Evolutionary conservation across 2,888 invertebrate genomes (phyloP), one percentile per base, ranked within the genome.

Genomic region (Antitype chi): DNA sequence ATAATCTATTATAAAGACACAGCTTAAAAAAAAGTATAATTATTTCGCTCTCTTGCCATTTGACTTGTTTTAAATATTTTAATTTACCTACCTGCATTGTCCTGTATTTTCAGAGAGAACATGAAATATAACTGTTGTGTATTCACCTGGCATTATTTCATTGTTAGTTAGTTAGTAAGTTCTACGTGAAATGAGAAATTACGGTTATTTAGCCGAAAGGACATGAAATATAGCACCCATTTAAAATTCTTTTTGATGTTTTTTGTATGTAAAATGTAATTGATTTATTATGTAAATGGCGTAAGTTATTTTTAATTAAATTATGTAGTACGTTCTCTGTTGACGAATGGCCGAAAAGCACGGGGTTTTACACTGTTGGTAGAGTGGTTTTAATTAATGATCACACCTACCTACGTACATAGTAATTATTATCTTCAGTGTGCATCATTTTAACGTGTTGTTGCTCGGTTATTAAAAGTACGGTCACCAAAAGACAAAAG

Each of bases 251-350:
- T 71, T 84, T 53, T 59, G 66, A 74, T 76, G 68, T 74, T 66
- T 85, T 78, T 75, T 74, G 70, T 78, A 47, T 78, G 76, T 71
- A 70, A 78, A 80, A 73, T 70, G 11, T 71, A 74, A 76, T 78
- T 80, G 80, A 88, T 84, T 84, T 86, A 81, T 72, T 84, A 87
- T 84, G 82, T 71, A 71, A 87, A 87, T 86, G 67, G 47, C 25
- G 67, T 47, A 64, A 82, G 69, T 82, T 77, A 43, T 62, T 77
- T 75, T 73, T 78, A 82, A 84, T 85, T 75, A 78, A 74, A 75
- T 81, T 67, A 55, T 64, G 63, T 38, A 17, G 55, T 62, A 59
- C 25, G 32, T 62, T 63, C 11, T 64, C 20, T 49, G 70, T 25
- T 78, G 74, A 77, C 62, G 52, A 25, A 71, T 73, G 47, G 59